Percentiles rank a stretch among this genome's conserved stretches.
Conservation (phyloP, 1,140 invertebrate species). For the Ceratoteleas bidentatus region DNA sequence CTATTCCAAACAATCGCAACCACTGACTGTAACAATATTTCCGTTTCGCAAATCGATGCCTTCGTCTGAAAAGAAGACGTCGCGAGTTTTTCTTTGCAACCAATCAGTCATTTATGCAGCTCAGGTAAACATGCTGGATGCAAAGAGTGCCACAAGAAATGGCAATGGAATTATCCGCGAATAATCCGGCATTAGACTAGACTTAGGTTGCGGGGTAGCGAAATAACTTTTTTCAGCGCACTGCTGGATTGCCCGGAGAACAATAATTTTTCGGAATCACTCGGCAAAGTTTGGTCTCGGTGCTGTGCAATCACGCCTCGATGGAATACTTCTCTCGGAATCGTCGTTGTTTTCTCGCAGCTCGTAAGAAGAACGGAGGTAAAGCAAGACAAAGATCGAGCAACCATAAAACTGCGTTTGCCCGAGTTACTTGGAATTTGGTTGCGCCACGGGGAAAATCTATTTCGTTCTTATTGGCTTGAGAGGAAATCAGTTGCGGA, state of each 20-base stretch:
- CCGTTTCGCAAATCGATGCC: too few species aligned
- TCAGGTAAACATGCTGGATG: constrained; percentile 6
- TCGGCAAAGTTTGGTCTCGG: constrained; percentile 41
- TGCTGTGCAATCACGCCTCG: constrained; percentile 41
- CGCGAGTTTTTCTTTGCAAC: constrained; percentile 21
- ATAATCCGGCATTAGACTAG: constrained; percentile 51
- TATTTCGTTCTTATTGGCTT: too few species aligned
- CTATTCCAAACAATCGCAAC: too few species aligned
- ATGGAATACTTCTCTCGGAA: constrained; percentile 36
- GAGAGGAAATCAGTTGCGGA: too few species aligned
- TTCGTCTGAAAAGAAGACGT: constrained; percentile 35
- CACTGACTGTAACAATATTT: too few species aligned
- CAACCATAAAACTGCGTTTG: constrained; percentile 15
- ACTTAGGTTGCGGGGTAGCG: constrained; percentile 28
- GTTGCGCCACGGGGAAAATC: constrained; percentile 3
- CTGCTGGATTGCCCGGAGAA: constrained; percentile 25
- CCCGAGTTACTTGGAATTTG: constrained; percentile 16
- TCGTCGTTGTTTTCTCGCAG: constrained; percentile 41
- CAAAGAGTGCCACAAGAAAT: constrained; percentile 32
- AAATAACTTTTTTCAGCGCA: constrained; percentile 39
- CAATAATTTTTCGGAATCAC: constrained; percentile 49
- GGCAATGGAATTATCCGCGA: constrained; percentile 36
- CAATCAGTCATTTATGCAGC: constrained; percentile 34
- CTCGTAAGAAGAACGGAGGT: constrained; percentile 39
- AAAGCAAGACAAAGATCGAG: constrained; percentile 36